Base-by-base conservation (phyloP, 2,888 invertebrate genomes). In the Orchesella flavescens region DNA sequence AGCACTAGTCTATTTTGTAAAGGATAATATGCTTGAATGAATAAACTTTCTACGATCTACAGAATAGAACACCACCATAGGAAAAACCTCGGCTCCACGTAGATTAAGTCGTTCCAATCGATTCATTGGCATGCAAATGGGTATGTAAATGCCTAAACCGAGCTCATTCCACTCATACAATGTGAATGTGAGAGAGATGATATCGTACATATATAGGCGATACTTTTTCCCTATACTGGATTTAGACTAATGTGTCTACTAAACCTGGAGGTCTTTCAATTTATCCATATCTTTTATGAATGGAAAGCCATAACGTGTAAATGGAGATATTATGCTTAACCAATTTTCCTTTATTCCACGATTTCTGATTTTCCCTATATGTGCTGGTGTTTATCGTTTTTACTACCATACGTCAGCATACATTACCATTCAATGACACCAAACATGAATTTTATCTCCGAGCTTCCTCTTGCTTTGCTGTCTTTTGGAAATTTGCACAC, bases 61-160 rank as follows among this genome's bases (percentile, higher is more conserved):
- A 59, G 21, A 59, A 59, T n/a, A n/a, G n/a, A n/a, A n/a, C n/a
- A n/a, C n/a, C n/a, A n/a, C n/a, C n/a, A n/a, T n/a, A n/a, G n/a
- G 19, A 80, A 71, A 79, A 63, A 66, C 57, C 57, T 61, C 55
- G 46, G 21, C 34, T 61, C 65, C 43, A 44, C 79, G 43, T 71
- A 19, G 65, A 72, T 79, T 79, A 79, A 43, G 79, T 55, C 53
- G 24, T 61, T 19, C 44, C 68, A 74, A 81, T 81, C 81, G 81
- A 81, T 81, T 81, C 81, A 81, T 81, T 81, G 81, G 68, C 59
- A 81, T 81, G 81, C 81, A 81, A 81, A 81, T 81, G 81, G 81
- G 13, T 74, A 81, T 74, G 74, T 74, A 81, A 74, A 81, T 81
- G 74, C 43, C 49, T 73, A 49, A 17, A 74, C 46, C 66, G n/a